Percentiles rank a stretch among this genome's conserved stretches.
These are phyloP conservation scores for Coptotermes formosanus DNA, from an alignment of 1,140 invertebrate genomes.

Conservation along the genomic window DNA sequence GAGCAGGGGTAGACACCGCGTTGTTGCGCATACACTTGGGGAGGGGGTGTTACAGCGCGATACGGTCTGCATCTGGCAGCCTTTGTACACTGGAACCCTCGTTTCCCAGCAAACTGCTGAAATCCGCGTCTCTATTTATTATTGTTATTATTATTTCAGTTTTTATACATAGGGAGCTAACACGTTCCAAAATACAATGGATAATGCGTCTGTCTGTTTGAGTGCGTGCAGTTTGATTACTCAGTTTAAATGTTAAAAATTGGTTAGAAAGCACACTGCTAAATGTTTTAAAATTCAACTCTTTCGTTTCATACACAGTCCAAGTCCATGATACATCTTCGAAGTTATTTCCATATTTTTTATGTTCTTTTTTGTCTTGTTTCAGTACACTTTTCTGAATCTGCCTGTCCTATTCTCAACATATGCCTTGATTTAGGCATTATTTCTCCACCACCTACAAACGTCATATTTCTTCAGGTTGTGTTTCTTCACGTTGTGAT, in stretches of 20 bases:
- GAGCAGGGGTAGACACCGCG: neutral
- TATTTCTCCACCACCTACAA: too few species aligned
- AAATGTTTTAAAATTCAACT: neutral
- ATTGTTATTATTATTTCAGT: conserved; percentile 7
- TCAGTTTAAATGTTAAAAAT: conserved; percentile 11
- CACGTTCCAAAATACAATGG: neutral
- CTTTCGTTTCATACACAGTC: neutral
- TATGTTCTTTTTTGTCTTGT: neutral
- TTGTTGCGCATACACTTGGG: conserved; percentile 2
- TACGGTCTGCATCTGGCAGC: conserved; percentile 29
- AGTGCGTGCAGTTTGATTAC: neutral
- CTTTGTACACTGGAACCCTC: conserved; percentile 20
- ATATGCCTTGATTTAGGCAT: too few species aligned
- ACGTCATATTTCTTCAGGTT: too few species aligned
- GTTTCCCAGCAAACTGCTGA: conserved; percentile 29
- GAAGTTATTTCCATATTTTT: neutral
- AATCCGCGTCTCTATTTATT: conserved; percentile 13
- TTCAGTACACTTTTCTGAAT: neutral
- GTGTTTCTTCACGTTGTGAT: too few species aligned
- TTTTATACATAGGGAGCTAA: neutral
- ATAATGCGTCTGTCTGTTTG: neutral
- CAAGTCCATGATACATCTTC: neutral
- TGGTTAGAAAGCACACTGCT: neutral
- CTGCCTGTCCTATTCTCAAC: too few species aligned
- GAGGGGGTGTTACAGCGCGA: neutral